Percentiles rank a stretch among this genome's conserved stretches.
Conservation (phyloP, 2,113 vertebrate genomes). For the Poicephalus meyeri region DNA sequence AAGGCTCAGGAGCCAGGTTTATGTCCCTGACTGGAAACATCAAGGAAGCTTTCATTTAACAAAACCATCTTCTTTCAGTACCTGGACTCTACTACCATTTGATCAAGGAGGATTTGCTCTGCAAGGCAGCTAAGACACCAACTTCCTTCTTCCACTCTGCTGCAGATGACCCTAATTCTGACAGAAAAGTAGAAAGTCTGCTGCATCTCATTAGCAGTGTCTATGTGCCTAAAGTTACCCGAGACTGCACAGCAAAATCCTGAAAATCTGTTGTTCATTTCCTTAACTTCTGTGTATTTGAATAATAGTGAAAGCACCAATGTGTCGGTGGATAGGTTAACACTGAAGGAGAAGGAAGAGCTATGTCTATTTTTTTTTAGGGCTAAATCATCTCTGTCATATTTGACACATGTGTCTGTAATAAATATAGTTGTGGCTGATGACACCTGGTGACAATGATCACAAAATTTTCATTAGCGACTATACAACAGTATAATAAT, state of each 20-base stretch:
- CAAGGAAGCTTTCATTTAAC: slow-evolving; percentile 14
- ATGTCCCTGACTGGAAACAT: neutral
- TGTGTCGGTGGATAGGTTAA: neutral
- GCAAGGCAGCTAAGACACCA: neutral
- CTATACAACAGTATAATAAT: neutral
- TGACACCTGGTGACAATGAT: neutral
- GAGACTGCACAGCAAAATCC: neutral
- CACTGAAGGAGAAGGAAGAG: neutral
- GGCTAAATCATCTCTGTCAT: neutral
- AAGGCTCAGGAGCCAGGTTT: neutral
- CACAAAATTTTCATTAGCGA: neutral
- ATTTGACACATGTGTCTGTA: neutral
- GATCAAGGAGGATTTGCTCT: neutral
- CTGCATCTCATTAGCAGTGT: neutral
- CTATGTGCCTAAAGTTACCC: neutral
- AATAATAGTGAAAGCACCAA: neutral
- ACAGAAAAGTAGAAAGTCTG: neutral
- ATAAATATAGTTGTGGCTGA: neutral
- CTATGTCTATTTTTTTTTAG: neutral
- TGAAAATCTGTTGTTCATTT: neutral
- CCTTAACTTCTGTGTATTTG: neutral
- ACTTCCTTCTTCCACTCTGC: neutral
- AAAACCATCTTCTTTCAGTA: neutral
- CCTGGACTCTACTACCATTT: neutral
- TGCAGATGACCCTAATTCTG: neutral